Evolutionary conservation across 2,888 invertebrate genomes (phyloP), one percentile per base, ranked within the genome.

Genomic region (Cryptophagus acutangulus): DNA sequence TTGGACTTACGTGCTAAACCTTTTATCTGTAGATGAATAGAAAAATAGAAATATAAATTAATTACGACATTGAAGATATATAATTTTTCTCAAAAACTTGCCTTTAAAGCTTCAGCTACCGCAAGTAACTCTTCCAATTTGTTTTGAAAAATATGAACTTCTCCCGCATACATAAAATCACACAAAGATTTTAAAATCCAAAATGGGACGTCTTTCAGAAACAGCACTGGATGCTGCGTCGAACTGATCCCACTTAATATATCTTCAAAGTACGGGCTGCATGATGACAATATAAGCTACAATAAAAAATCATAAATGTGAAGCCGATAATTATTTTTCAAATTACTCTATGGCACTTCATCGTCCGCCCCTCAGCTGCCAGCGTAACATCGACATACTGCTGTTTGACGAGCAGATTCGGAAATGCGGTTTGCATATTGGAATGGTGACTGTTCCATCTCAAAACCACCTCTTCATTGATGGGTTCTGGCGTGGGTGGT

Each of bases 401-500:
- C 49, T 75, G 74, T 36, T 69, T 69, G 39, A 68, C 65, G 33
- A 76, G 58, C 17, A 76, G 59, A 43, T 59, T 66, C 2, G 74
- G 74, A 51, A 77, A 74, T 2, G 71, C 66, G n/a, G 65, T 65
- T 49, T 75, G 73, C 70, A 77, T 72, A 49, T 76, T 76, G 17
- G 67, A 64, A 48, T 75, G 73, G 53, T 76, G 75, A 43, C 73
- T 74, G 60, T 76, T 76, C 77, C 76, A 77, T 39, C 73, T 67
- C 16, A 77, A 63, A 54, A 71, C 72, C 18, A 72, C 67, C 43
- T 71, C 70, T 17, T 67, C 63, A 3, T 49, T 46, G 1, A 47
- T 44, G 1, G 54, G 52, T 14, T 48, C 41, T 8, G 46, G 40
- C n/a, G 50, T 20, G n/a, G 44, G 18, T 24, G 37, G 18, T 31